Conservation (phyloP, 35 echinoderm and acorn worm species). For the Eucidaris tribuloides region DNA sequence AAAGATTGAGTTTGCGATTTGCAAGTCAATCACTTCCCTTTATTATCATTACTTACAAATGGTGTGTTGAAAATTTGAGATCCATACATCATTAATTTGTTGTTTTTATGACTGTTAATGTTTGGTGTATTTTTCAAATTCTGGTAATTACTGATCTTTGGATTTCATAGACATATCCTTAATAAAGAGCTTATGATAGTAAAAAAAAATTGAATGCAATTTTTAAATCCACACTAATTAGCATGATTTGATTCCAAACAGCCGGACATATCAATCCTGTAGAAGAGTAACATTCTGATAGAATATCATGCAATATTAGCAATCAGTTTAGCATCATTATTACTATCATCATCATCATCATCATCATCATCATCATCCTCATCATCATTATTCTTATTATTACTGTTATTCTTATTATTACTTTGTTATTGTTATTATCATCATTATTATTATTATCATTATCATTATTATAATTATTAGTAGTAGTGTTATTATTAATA, state of each 20-base stretch:
- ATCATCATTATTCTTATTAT: neutral
- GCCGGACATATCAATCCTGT: neutral
- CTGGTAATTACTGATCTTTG: too few species aligned
- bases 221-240: neutral
- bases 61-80: too few species aligned
- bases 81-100: too few species aligned
- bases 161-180: too few species aligned
- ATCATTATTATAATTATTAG: neutral
- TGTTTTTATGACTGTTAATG: too few species aligned
- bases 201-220: too few species aligned
- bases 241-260: neutral
- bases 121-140: too few species aligned
- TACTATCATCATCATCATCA: neutral
- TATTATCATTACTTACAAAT: too few species aligned
- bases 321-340: neutral
- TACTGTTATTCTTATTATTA: neutral
- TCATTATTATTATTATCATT: neutral
- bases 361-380: neutral
- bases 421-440: neutral
- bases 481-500: neutral
- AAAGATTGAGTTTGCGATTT: too few species aligned
- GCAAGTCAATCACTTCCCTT: too few species aligned
- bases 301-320: neutral
- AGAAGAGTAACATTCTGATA: neutral
- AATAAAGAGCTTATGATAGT: too few species aligned